phyloP scores from a whole-genome alignment of 37 sponge, comb jelly and placozoan species.

The Diacarnus erythraeanus region DNA sequence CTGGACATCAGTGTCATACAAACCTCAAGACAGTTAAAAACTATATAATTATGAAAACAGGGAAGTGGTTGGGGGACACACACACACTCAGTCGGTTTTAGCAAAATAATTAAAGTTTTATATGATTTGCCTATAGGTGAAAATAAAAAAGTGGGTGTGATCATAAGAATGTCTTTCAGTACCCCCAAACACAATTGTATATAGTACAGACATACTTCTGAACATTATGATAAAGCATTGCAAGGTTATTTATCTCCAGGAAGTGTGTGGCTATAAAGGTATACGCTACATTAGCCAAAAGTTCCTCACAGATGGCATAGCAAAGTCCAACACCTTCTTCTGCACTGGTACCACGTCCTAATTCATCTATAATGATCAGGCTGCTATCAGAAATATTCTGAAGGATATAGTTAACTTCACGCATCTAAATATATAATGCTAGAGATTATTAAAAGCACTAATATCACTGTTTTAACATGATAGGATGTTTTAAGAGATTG shows the following conservation, averaged over 20 bases:
- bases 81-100: too few species aligned
- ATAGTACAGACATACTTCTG: constrained; percentile 74
- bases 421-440: constrained; percentile 76
- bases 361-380: constrained; percentile 93
- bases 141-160: background rate
- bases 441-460: too few species aligned
- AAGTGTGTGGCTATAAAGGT: constrained; percentile 92
- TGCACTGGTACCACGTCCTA: constrained; percentile 93
- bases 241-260: constrained; percentile 82
- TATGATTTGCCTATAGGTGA: too few species aligned
- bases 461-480: too few species aligned
- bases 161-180: background rate
- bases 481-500: too few species aligned
- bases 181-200: background rate
- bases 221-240: constrained; percentile 87
- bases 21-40: too few species aligned
- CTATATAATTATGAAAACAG: too few species aligned
- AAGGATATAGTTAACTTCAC: constrained; percentile 88
- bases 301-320: constrained; percentile 90
- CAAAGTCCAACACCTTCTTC: constrained; percentile 98
- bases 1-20: too few species aligned
- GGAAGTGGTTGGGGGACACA: too few species aligned
- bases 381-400: constrained; percentile 75
- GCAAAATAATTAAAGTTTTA: too few species aligned
- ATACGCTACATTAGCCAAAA: constrained; percentile 70